phyloP scores from a whole-genome alignment of 2,888 invertebrate species.

The Rhogogaster chlorosoma region DNA sequence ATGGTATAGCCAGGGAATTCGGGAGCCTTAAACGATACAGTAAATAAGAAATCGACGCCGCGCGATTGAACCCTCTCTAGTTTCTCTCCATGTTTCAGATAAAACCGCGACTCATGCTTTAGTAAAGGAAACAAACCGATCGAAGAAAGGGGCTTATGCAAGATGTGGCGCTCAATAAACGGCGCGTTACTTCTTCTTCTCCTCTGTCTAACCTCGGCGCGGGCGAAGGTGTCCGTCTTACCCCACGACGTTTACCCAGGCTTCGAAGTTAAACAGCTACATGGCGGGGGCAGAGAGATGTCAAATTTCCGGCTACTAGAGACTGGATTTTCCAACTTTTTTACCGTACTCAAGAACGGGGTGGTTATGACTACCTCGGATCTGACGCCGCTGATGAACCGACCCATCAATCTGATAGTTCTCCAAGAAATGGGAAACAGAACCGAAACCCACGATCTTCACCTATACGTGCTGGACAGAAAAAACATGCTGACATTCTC shows the following conservation, averaged over 20 bases:
- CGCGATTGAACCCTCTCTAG: not conserved
- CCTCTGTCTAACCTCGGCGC: conserved; percentile 57
- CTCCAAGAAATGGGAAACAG: conserved; percentile 90
- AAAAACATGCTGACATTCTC: conserved; percentile 90
- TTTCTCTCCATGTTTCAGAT: not conserved
- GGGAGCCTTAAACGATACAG: not conserved
- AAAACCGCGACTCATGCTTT: conserved; percentile 68
- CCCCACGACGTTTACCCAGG: conserved; percentile 95
- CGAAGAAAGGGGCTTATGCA: conserved; percentile 54
- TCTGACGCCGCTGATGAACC: conserved; percentile 89
- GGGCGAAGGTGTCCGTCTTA: conserved; percentile 81
- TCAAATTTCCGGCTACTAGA: conserved; percentile 86
- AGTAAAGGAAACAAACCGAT: conserved; percentile 63
- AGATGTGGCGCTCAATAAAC: conserved; percentile 71
- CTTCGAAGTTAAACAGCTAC: conserved; percentile 91
- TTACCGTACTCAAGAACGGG: conserved; percentile 92
- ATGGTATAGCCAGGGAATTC: not conserved
- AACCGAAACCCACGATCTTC: conserved; percentile 89
- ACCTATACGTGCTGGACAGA: conserved; percentile 91
- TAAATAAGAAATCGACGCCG: not conserved
- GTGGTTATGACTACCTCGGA: conserved; percentile 95
- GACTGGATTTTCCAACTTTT: conserved; percentile 90
- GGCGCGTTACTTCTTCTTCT: conserved; percentile 61
- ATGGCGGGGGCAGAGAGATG: conserved; percentile 80
- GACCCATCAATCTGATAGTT: conserved; percentile 89